A percentile compares a stretch with the other conserved stretches of the same genome.
Evolutionary conservation across 2,888 invertebrate species (phyloP).

Genomic region (Gari tellinella): DNA sequence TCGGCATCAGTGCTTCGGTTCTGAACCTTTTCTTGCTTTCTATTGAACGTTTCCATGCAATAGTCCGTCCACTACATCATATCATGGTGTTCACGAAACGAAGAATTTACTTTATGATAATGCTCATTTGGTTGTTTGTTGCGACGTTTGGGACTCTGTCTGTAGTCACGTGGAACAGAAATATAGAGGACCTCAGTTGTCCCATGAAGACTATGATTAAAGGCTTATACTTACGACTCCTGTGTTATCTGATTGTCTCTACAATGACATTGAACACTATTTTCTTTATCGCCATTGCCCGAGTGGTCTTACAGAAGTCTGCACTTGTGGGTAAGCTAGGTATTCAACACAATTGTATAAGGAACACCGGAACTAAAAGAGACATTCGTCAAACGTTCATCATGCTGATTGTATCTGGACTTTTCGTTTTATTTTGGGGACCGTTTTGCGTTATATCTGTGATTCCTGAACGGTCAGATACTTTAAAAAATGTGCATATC

Average conservation of each 20-base stretch:
- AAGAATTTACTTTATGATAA: conserved; percentile 18
- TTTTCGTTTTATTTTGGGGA: conserved; percentile 21
- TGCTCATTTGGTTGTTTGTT: conserved; percentile 14
- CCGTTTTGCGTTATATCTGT: conserved; percentile 10
- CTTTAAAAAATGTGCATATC: too few species aligned
- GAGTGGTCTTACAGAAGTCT: too few species aligned
- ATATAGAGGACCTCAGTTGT: too few species aligned
- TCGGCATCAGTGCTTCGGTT: conserved; percentile 14
- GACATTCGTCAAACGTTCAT: conserved; percentile 13
- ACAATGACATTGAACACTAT: too few species aligned
- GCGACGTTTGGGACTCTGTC: conserved; percentile 12
- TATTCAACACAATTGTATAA: too few species aligned
- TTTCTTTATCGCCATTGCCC: too few species aligned
- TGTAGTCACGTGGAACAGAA: neutral
- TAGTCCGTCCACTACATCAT: conserved; percentile 21
- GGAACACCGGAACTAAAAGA: neutral
- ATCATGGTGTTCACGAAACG: conserved; percentile 9
- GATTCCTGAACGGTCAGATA: conserved; percentile 1
- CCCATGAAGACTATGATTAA: too few species aligned
- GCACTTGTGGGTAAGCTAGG: too few species aligned
- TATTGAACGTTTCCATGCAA: conserved; percentile 28
- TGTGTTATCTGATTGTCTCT: too few species aligned
- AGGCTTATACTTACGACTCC: too few species aligned
- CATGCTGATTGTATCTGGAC: conserved; percentile 18
- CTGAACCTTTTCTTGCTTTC: conserved; percentile 26